These are phyloP conservation scores for Limenitis camilla DNA, from an alignment of 2,888 invertebrate species.

Conservation along the genomic window DNA sequence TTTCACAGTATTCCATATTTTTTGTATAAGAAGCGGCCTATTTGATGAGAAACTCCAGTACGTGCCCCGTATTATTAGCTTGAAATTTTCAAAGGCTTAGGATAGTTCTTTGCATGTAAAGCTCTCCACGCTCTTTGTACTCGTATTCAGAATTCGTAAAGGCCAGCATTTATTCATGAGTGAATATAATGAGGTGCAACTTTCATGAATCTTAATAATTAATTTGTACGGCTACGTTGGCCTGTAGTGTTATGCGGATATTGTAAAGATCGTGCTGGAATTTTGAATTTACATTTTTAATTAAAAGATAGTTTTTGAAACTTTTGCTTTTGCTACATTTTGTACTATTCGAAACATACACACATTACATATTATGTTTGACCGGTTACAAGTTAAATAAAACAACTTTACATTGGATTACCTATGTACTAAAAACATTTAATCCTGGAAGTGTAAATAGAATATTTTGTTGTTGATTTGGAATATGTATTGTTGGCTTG, in stretches of 20 bases:
- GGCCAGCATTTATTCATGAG: conserved; percentile 16
- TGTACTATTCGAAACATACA: no score
- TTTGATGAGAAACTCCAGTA: conserved; percentile 34
- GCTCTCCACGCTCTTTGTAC: conserved; percentile 14
- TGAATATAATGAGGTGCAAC: conserved; percentile 15
- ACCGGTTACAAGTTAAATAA: no score
- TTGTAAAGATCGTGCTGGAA: background rate
- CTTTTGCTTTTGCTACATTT: no score
- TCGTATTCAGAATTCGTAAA: conserved; percentile 16
- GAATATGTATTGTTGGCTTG: no score
- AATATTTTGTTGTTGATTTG: no score
- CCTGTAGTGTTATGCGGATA: background rate
- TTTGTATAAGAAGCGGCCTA: conserved; percentile 33
- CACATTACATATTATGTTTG: no score
- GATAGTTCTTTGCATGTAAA: conserved; percentile 15
- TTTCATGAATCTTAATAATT: conserved; percentile 17
- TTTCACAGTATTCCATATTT: conserved; percentile 64
- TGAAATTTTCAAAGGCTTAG: conserved; percentile 16
- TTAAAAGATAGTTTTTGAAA: no score
- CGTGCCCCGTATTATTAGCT: conserved; percentile 17
- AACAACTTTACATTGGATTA: no score
- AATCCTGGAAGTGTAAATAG: no score
- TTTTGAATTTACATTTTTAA: conserved; percentile 5
- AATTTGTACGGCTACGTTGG: conserved; percentile 8
- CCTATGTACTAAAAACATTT: no score